Evolutionary conservation across 2,888 invertebrate genomes (phyloP).

Genomic region (Fragum fragum): DNA sequence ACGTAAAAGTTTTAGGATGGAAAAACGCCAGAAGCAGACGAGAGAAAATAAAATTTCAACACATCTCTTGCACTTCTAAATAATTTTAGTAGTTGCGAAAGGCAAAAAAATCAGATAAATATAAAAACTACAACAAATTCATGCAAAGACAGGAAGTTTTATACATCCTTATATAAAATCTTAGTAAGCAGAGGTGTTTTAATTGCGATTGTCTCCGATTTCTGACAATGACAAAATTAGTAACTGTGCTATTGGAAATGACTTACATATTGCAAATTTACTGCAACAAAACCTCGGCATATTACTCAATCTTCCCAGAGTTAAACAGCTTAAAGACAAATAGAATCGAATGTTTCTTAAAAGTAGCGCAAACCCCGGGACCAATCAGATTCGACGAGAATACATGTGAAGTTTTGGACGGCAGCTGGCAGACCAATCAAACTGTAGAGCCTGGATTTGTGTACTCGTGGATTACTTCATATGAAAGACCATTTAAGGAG

Average conservation of each 20-base stretch:
- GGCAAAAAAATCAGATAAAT: too few relatives aligned
- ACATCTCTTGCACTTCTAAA: too few relatives aligned
- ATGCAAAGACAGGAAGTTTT: too few relatives aligned
- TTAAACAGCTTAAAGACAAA: neutral
- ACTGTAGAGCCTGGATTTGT: neutral
- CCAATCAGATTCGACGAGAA: neutral
- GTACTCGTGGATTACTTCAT: neutral
- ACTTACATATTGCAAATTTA: neutral
- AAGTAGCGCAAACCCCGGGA: neutral
- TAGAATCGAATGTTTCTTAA: neutral
- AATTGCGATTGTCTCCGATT: too few relatives aligned
- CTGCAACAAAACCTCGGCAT: neutral
- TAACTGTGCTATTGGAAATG: neutral
- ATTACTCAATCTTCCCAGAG: neutral
- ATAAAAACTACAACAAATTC: too few relatives aligned
- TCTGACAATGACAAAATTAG: neutral
- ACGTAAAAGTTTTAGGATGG: too few relatives aligned
- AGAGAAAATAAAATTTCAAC: too few relatives aligned
- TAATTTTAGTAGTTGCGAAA: too few relatives aligned
- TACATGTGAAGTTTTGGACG: neutral
- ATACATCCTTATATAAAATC: too few relatives aligned
- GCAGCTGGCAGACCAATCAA: neutral
- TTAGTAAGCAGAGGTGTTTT: too few relatives aligned
- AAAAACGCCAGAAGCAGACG: too few relatives aligned
- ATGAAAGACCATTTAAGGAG: neutral